Evolutionary conservation across 2,888 invertebrate species (phyloP), one percentile per base, ranked within the genome.

Genomic region (Patella pellucida): DNA sequence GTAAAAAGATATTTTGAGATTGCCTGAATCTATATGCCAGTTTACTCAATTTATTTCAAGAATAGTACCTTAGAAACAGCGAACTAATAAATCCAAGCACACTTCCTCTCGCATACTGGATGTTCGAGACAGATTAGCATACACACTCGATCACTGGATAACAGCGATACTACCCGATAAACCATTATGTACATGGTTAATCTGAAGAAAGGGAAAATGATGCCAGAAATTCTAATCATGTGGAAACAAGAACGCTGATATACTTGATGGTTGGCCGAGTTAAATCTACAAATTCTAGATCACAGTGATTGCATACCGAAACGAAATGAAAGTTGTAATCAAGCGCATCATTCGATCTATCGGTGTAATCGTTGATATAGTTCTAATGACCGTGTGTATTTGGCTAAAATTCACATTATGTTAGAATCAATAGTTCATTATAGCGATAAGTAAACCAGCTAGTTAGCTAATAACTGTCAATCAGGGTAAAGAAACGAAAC

Each of bases 251-350:
- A 12, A 14, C 62, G 23, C 62, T 23, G 23, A 62, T 62, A 19
- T 62, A 15, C 62, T 41, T 62, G 62, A 62, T 62, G 62, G 62
- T 23, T 62, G 62, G 62, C 14, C 23, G 62, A 19, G 19, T 62
- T 62, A 62, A 62, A 62, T 62, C 23, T 62, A 62, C 62, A 14
- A 23, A 62, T 23, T 62, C 19, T 23, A 62, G 62, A 19, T 62
- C 19, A 12, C 19, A 23, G 62, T 23, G 62, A 62, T 62, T 23
- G 23, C 19, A 62, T 23, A 16, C 19, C 23, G 19, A 62, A 62
- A 62, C 62, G 62, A 62, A 62, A 62, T 62, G 62, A 62, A 23
- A 62, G 23, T 62, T 62, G 62, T 62, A 62, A 62, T 62, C 62
- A 62, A 62, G 62, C 62, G 62, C 19, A 23, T 23, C 62, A 19